Percentiles rank a stretch among this genome's conserved stretches.
phyloP scores from a whole-genome alignment of 2,888 invertebrate species.

The Hofmannophila pseudospretella region DNA sequence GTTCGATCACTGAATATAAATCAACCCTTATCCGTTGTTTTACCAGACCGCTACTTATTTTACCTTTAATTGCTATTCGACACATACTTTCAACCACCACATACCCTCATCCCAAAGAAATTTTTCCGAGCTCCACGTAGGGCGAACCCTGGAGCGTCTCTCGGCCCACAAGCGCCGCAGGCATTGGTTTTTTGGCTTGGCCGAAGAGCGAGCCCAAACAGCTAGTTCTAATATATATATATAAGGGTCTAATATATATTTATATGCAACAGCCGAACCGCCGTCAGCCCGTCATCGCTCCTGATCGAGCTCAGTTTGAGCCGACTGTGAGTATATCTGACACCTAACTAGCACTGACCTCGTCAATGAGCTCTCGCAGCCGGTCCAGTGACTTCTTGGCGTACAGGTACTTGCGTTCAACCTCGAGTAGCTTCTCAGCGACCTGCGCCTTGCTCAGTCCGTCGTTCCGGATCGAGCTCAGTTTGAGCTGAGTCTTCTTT shows the following conservation, averaged over 20 bases:
- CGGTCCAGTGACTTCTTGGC: conserved; percentile 34
- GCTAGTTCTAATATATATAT: too few species aligned
- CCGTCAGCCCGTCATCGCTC: conserved; percentile 51
- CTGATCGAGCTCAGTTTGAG: conserved; percentile 56
- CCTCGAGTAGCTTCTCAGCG: conserved; percentile 38
- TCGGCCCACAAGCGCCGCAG: too few species aligned
- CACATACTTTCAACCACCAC: not conserved
- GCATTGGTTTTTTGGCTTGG: too few species aligned
- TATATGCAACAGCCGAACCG: too few species aligned
- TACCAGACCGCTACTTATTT: too few species aligned
- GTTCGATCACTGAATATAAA: too few species aligned
- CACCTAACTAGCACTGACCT: too few species aligned
- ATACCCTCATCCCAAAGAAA: not conserved
- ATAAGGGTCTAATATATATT: too few species aligned
- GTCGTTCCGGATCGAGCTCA: conserved; percentile 54
- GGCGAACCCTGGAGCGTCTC: not conserved
- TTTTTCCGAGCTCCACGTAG: not conserved
- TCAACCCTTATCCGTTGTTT: too few species aligned
- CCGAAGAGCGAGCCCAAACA: too few species aligned
- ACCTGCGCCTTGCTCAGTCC: conserved; percentile 53
- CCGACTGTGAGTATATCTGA: too few species aligned
- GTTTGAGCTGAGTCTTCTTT: conserved; percentile 55
- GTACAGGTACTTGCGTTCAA: conserved; percentile 39
- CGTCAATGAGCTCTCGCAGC: conserved; percentile 41
- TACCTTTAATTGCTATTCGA: too few species aligned